Percentiles rank a stretch among this genome's conserved stretches.
Evolutionary conservation across 2,888 invertebrate species (phyloP).

Genomic region (Lasioglossum figueresi): DNA sequence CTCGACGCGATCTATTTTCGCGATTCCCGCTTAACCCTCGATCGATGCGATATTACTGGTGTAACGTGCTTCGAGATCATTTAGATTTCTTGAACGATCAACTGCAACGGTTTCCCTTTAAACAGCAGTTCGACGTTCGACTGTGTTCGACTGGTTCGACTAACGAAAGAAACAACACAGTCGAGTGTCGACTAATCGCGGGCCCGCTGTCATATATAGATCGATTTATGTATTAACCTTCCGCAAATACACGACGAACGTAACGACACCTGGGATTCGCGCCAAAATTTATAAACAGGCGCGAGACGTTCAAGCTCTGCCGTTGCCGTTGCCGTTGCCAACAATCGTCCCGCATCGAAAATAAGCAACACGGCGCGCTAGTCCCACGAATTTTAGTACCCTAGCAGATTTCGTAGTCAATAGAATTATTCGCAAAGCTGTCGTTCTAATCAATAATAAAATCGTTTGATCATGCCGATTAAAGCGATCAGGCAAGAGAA

Average conservation of each 20-base stretch:
- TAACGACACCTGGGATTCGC: slow-evolving; percentile 40
- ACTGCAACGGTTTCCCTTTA: neutral
- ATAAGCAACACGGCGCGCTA: slow-evolving; percentile 34
- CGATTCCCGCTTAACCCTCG: neutral
- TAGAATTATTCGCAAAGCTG: slow-evolving; percentile 8
- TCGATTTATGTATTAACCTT: slow-evolving; percentile 38
- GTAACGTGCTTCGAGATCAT: slow-evolving; percentile 14
- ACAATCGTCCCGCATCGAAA: slow-evolving; percentile 35
- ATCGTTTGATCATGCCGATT: too few relatives aligned
- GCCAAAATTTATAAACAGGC: slow-evolving; percentile 55
- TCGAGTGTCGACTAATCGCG: neutral
- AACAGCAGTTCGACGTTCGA: neutral
- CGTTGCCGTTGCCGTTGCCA: too few relatives aligned
- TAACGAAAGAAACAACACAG: slow-evolving; percentile 4
- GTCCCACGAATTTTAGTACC: slow-evolving; percentile 32
- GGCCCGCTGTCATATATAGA: neutral
- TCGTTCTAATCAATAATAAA: neutral
- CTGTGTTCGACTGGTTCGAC: too few relatives aligned
- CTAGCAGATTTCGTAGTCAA: slow-evolving; percentile 3
- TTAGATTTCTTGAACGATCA: neutral
- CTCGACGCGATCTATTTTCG: slow-evolving; percentile 10
- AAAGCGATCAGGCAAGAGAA: neutral
- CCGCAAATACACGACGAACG: slow-evolving; percentile 26
- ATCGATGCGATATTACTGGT: slow-evolving; percentile 13
- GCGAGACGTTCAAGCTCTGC: slow-evolving; percentile 29